Evolutionary conservation across 2,797 vertebrate species (phyloP), one percentile per base, ranked within the genome.

Genomic region (Siniperca obscura): DNA sequence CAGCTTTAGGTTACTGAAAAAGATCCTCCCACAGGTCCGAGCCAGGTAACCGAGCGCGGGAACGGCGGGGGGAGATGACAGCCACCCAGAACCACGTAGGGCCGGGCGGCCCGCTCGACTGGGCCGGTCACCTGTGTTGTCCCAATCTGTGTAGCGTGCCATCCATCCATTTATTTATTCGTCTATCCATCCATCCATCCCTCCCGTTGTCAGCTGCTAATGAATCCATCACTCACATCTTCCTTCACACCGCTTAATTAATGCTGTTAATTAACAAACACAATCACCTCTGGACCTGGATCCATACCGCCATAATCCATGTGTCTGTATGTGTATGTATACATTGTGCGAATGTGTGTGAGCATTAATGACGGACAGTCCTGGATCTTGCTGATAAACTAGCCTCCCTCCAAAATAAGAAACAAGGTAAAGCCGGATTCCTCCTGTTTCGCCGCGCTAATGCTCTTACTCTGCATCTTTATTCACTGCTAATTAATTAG

Each of bases 371-470:
- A 90, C 70, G 83, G 85, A 80, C 84, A 89, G 92, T 94, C 87
- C 94, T 95, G 92, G 90, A 92, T 93, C 84, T 82, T 48, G 59
- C 90, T 91, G 94, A 95, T 96, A 95, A 95, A 93, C 90, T 61
- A n/a, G 2, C 40, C 0, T 76, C 40, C 6, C 40, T 38, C n/a
- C 27, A 40, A 74, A 70, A 52, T 5, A 14, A 25, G 50, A 73
- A 42, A 75, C 78, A 68, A 69, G 78, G 40, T 84, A 67, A 78
- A 87, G 65, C 86, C 5, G 81, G 77, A 79, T 84, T 92, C 80
- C 57, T 64, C 72, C 50, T 56, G 76, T 90, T 86, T 74, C 16
- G 2, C 56, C 38, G 25, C 13, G 52, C 66, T 93, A 93, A 94
- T 89, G 89, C 91, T 93, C 91, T 93, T 87, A 90, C 69, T 82